Evolutionary conservation across 2,888 invertebrate species (phyloP).

Genomic region (Orgyia antiqua): DNA sequence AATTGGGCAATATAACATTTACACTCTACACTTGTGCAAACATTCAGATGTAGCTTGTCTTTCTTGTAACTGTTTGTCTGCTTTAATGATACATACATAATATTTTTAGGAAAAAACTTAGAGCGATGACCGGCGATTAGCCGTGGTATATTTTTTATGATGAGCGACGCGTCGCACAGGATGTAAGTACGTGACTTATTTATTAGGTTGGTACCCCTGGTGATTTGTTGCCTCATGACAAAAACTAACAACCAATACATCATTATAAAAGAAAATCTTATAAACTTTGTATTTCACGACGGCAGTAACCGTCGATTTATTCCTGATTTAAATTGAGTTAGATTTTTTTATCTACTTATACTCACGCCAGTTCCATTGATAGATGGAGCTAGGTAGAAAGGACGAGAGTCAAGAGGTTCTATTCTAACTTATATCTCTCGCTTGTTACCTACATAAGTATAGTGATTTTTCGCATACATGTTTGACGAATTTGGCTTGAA

Average conservation of each 20-base stretch:
- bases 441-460: too few species aligned
- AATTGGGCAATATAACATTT: slow-evolving; percentile 52
- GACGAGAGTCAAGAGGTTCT: too few species aligned
- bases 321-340: too few species aligned
- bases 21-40: slow-evolving; percentile 54
- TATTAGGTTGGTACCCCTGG: slow-evolving; percentile 33
- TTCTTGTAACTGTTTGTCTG: slow-evolving; percentile 46
- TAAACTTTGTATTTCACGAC: slow-evolving; percentile 15
- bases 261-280: slow-evolving; percentile 21
- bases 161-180: slow-evolving; percentile 45
- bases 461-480: too few species aligned
- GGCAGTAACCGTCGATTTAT: too few species aligned
- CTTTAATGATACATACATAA: slow-evolving; percentile 35
- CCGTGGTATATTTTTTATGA: slow-evolving; percentile 53
- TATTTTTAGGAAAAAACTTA: slow-evolving; percentile 50
- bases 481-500: too few species aligned
- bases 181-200: slow-evolving; percentile 66
- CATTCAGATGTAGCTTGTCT: slow-evolving; percentile 48
- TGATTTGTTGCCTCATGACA: slow-evolving; percentile 24
- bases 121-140: slow-evolving; percentile 70
- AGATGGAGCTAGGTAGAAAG: too few species aligned
- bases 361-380: too few species aligned
- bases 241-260: slow-evolving; percentile 15
- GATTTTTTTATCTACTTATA: too few species aligned
- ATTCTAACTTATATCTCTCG: too few species aligned